Conservation (phyloP, 2,888 invertebrate species). For the Eupithecia insigniata region DNA sequence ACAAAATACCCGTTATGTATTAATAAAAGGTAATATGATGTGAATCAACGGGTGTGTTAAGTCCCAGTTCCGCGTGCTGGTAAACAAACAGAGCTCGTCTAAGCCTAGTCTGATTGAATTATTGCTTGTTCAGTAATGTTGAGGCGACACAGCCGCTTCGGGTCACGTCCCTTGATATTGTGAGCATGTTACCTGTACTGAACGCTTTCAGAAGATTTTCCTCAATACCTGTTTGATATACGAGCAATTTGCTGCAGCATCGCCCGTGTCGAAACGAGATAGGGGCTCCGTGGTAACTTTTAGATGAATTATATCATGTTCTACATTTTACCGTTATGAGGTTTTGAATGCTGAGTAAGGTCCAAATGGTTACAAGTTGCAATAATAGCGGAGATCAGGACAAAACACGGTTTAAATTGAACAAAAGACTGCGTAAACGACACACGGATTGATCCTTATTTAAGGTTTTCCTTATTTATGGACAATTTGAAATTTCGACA, state of each 20-base stretch:
- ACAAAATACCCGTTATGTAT: not conserved
- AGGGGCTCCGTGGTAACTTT: conserved; percentile 38
- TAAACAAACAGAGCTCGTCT: conserved; percentile 68
- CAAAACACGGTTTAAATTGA: not conserved
- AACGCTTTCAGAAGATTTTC: conserved; percentile 35
- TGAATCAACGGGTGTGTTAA: conserved; percentile 55
- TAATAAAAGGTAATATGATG: not conserved
- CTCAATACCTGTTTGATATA: conserved; percentile 40
- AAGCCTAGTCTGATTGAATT: conserved; percentile 81
- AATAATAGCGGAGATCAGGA: not conserved
- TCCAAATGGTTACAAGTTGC: not conserved
- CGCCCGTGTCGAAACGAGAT: conserved; percentile 44
- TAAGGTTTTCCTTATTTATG: too few relatives aligned
- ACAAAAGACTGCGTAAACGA: not conserved
- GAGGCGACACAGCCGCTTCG: conserved; percentile 49
- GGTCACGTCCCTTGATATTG: conserved; percentile 69
- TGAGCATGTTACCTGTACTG: conserved; percentile 45
- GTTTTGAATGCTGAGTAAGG: not conserved
- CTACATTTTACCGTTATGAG: conserved; percentile 21
- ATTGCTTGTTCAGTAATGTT: conserved; percentile 72
- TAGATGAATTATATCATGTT: conserved; percentile 31
- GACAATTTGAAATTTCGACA: too few relatives aligned
- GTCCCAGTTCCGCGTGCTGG: conserved; percentile 60
- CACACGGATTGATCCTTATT: not conserved
- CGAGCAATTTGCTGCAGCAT: conserved; percentile 38